Evolutionary conservation across 2,797 vertebrate species (phyloP), one percentile per base, ranked within the genome.

Genomic region (Oreonectes daqikongensis): DNA sequence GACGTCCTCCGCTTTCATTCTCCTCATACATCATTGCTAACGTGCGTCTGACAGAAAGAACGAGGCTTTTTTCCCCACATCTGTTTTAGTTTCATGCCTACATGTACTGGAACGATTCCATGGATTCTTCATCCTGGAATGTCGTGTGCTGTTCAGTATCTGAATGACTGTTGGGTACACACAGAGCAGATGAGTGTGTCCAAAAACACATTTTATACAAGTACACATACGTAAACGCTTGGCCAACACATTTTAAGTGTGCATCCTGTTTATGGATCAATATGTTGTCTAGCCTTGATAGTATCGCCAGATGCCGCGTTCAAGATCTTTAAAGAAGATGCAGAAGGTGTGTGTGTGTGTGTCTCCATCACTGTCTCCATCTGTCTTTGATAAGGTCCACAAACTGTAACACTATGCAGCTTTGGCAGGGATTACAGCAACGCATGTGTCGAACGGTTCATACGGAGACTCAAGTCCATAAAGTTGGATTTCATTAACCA

Each of bases 21-120:
- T 78, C 55, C 68, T 75, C 79, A 82, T 86, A 78, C 70, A 77
- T 86, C 83, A 82, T 52, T 78, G 81, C 79, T 82, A 74, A 72
- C 2, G 22, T 65, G 53, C 32, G 52, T 60, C 72, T 81, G 66
- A 78, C 55, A 71, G 75, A 32, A 60, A 18, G 76, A 69, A 74
- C 22, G 18, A 63, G 67, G 6, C 1, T 42, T 32, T 46, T 74
- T 48, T 55, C 53, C 30, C 17, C 68, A 68, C 64, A 69, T 69
- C 77, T 82, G 57, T 35, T 69, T 57, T 63, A 60, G 42, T 38
- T 48, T 65, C 73, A 53, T 28, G 20, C 46, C 69, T 32, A 48
- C 50, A 18, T 52, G 70, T 68, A 74, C 75, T 77, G 68, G 53
- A 53, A 24, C 48, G 59, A 65, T 81, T 77, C 61, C 67, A 55